Evolutionary conservation across 53 echinoderm and acorn worm species (phyloP).

Genomic region (Hippasteria phrygiana): DNA sequence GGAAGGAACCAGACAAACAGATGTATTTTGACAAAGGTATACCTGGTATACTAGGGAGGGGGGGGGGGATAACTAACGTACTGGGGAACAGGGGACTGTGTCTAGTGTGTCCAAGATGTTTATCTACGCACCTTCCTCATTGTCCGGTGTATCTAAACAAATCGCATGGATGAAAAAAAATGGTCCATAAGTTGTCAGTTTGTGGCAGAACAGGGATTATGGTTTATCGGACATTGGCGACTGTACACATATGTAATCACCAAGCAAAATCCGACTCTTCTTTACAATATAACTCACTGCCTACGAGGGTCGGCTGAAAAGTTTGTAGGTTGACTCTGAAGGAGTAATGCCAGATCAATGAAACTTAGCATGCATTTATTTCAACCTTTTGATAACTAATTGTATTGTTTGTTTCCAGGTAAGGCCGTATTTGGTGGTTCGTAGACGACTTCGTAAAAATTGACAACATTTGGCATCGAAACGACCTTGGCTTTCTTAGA

Average conservation of each 20-base stretch:
- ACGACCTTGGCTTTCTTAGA: no score
- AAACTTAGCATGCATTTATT: no score
- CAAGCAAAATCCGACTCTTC: no score
- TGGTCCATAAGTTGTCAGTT: background rate
- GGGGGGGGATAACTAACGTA: background rate
- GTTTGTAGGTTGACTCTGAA: no score
- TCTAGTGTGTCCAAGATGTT: conserved; percentile 21
- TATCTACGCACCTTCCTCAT: conserved; percentile 51
- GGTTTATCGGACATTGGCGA: background rate
- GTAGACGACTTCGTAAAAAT: no score
- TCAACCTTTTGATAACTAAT: no score
- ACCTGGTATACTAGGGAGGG: background rate
- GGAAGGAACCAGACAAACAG: background rate
- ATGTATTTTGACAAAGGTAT: background rate
- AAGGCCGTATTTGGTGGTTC: no score
- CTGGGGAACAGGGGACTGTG: background rate
- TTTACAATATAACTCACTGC: no score
- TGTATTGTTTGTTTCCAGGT: no score
- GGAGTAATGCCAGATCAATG: no score
- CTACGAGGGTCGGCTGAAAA: no score
- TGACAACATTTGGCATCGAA: no score
- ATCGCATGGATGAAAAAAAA: conserved; percentile 23
- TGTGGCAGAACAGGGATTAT: background rate
- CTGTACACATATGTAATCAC: background rate
- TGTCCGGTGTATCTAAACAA: conserved; percentile 45